Conservation (phyloP, 2,888 invertebrate genomes). For the Eledone cirrhosa region DNA sequence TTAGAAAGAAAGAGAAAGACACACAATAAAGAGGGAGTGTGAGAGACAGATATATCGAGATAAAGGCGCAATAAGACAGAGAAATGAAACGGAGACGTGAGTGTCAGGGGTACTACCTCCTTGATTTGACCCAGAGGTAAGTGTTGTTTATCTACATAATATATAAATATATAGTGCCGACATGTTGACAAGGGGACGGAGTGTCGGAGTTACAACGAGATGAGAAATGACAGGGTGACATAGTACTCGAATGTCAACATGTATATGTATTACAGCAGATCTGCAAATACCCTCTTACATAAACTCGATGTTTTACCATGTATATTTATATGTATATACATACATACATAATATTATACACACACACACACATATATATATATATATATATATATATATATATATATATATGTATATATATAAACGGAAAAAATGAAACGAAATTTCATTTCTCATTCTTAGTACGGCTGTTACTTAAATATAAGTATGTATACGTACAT, state of each 20-base stretch:
- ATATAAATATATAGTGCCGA: not conserved
- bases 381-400: not conserved
- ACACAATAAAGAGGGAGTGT: not conserved
- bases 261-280: no score
- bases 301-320: not conserved
- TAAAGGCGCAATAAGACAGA: not conserved
- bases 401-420: not conserved
- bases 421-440: no score
- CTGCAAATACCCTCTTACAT: not conserved
- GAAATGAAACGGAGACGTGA: conserved; percentile 17
- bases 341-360: not conserved
- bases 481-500: not conserved
- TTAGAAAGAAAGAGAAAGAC: not conserved
- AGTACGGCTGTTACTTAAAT: no score
- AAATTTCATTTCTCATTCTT: no score
- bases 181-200: no score
- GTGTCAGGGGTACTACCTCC: conserved; percentile 24
- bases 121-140: conserved; percentile 22
- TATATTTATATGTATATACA: not conserved
- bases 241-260: no score
- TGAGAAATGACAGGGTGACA: no score
- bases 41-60: not conserved
- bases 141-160: not conserved
- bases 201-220: no score
- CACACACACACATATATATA: not conserved